A percentile compares a stretch with the other conserved stretches of the same genome.
Evolutionary conservation across 2,888 invertebrate genomes (phyloP).

Genomic region (Aplocera efformata): DNA sequence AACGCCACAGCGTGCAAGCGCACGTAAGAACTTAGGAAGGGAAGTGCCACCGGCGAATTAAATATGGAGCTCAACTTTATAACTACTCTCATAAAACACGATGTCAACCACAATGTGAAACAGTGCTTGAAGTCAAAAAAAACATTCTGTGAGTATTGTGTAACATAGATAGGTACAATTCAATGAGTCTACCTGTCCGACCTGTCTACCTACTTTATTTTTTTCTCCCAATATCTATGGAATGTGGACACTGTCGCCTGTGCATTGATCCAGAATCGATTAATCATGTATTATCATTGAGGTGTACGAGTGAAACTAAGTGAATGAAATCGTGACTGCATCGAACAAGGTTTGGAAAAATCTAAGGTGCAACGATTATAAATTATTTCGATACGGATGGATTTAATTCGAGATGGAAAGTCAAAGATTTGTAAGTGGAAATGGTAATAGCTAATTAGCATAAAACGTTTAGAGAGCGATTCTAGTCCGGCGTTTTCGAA

Average conservation of each 20-base stretch:
- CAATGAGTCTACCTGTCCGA: constrained; percentile 13
- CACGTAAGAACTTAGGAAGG: constrained; percentile 16
- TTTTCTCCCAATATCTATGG: constrained; percentile 15
- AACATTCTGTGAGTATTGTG: constrained; percentile 61
- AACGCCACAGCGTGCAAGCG: constrained; percentile 42
- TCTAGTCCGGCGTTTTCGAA: too few relatives aligned
- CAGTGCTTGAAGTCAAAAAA: constrained; percentile 75
- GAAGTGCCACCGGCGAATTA: constrained; percentile 27
- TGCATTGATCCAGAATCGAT: constrained; percentile 9
- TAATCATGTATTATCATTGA: background rate
- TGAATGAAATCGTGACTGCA: background rate
- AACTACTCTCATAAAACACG: constrained; percentile 68
- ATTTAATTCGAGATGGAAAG: constrained; percentile 1
- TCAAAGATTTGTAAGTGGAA: constrained; percentile 8
- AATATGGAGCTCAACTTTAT: constrained; percentile 73
- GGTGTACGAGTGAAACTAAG: background rate
- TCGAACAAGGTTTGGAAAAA: constrained; percentile 8
- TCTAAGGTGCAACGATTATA: too few relatives aligned
- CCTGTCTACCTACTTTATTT: constrained; percentile 18
- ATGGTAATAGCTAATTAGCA: too few relatives aligned
- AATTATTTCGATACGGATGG: too few relatives aligned
- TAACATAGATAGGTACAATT: constrained; percentile 1
- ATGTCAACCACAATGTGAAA: constrained; percentile 75
- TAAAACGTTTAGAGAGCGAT: too few relatives aligned
- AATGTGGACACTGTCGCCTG: constrained; percentile 14